Conservation (phyloP, 2,113 vertebrate species). For the Balaenoptera acutorostrata region DNA sequence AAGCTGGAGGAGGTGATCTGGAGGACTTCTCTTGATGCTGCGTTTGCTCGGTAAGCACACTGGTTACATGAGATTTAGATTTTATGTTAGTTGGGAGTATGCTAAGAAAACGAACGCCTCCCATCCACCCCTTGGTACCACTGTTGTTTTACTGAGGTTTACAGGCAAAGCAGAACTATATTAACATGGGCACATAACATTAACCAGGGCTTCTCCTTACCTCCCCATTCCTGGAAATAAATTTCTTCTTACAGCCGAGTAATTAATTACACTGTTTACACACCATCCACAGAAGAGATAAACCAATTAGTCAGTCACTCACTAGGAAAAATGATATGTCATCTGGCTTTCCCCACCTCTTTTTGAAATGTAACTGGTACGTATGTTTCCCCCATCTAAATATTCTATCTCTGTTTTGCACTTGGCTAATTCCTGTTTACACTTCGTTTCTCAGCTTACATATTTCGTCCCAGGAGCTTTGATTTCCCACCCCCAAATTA, state of each 20-base stretch:
- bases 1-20: background rate
- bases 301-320: background rate
- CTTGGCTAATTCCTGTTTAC: background rate
- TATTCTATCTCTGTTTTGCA: background rate
- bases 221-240: background rate
- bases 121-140: background rate
- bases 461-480: background rate
- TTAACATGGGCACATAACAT: background rate
- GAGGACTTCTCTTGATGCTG: background rate
- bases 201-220: background rate
- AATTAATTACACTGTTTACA: background rate
- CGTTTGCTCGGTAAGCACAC: background rate
- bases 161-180: background rate
- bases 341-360: background rate
- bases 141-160: background rate
- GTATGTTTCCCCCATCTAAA: background rate
- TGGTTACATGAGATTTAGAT: background rate
- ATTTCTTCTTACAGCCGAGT: background rate
- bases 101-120: background rate
- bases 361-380: background rate
- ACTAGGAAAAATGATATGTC: background rate
- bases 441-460: background rate
- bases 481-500: background rate
- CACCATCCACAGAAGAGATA: background rate
- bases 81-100: background rate